A percentile compares a stretch with the other conserved stretches of the same genome.
phyloP scores from a whole-genome alignment of 2,113 vertebrate genomes.

The Anguilla japonica region DNA sequence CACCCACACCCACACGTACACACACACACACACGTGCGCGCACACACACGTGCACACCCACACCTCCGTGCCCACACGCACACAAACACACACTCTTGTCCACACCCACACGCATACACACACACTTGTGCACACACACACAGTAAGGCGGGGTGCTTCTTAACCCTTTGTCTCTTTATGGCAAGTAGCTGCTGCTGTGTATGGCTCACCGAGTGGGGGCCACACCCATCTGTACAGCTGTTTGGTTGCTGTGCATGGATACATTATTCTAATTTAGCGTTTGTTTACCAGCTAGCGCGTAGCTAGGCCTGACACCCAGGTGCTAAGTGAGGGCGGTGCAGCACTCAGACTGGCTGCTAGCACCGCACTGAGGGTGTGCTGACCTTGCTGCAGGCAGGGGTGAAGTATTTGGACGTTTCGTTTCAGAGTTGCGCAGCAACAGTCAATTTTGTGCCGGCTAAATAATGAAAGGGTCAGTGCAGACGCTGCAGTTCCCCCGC shows the following conservation, averaged over 20 bases:
- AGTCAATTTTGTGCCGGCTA: background rate
- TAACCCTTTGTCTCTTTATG: background rate
- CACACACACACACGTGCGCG: no score
- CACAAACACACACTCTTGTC: background rate
- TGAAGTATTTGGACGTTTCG: background rate
- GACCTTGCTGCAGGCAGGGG: background rate
- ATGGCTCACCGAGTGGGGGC: background rate
- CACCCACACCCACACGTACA: no score
- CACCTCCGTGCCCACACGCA: no score
- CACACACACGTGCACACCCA: no score
- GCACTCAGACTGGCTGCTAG: background rate
- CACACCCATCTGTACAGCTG: background rate
- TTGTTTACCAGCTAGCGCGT: background rate
- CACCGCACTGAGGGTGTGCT: background rate
- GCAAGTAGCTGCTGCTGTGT: background rate
- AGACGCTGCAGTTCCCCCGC: background rate
- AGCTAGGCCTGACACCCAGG: background rate
- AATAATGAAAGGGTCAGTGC: background rate
- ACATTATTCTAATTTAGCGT: background rate
- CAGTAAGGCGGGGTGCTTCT: background rate
- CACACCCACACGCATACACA: no score
- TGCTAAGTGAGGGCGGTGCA: background rate
- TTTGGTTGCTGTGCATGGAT: background rate
- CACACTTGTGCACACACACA: background rate
- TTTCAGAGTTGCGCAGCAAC: background rate